Percentiles rank a stretch among this genome's conserved stretches.
phyloP scores from a whole-genome alignment of 1,140 invertebrate species.

The Bombus terrestris region DNA sequence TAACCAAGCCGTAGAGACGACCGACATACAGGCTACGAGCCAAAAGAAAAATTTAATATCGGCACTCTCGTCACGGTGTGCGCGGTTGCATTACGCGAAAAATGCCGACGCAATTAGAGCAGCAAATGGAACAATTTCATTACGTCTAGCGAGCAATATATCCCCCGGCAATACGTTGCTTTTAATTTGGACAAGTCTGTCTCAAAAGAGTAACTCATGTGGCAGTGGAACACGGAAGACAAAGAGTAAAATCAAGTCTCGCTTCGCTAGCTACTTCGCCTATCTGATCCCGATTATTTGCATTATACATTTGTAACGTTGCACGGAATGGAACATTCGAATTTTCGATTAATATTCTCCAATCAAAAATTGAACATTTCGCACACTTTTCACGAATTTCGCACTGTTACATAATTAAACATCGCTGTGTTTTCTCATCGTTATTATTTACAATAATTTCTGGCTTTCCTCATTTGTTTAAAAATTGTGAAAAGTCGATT shows the following conservation, averaged over 20 bases:
- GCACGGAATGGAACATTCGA: neutral
- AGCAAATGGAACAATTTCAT: slow-evolving; percentile 45
- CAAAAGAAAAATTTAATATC: slow-evolving; percentile 35
- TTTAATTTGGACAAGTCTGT: slow-evolving; percentile 28
- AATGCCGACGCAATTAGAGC: slow-evolving; percentile 26
- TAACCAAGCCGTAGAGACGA: neutral
- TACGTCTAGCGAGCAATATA: slow-evolving; percentile 6
- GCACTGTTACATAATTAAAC: neutral
- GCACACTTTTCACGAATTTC: no score
- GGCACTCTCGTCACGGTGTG: neutral
- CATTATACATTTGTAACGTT: neutral
- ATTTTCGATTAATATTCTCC: no score
- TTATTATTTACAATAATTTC: neutral
- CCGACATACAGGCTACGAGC: neutral
- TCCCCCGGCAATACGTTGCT: neutral
- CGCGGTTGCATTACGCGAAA: slow-evolving; percentile 18
- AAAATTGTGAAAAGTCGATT: neutral
- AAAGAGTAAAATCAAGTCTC: slow-evolving; percentile 24
- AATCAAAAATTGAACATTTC: no score
- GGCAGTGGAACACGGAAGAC: slow-evolving; percentile 2
- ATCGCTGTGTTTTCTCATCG: neutral
- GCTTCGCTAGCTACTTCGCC: neutral
- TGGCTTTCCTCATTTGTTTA: neutral
- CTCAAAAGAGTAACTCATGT: slow-evolving; percentile 33
- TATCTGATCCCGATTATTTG: neutral